phyloP scores from a whole-genome alignment of 2,797 vertebrate species.

The Meda fulgida region DNA sequence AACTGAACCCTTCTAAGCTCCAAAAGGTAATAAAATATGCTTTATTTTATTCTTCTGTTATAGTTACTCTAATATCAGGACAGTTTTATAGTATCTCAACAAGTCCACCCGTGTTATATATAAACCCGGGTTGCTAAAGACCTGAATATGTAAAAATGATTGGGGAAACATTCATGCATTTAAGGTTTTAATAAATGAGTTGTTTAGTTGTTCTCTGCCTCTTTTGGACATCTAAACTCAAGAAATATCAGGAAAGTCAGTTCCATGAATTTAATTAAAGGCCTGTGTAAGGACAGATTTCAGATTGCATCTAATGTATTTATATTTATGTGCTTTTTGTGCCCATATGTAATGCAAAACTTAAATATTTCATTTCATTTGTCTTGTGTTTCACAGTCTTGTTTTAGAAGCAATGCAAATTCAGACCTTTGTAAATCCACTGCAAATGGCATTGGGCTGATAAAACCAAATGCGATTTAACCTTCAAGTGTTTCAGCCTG shows the following conservation, averaged over 20 bases:
- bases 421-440: slow-evolving; percentile 24
- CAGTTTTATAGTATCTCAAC: too few species aligned
- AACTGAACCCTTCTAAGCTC: too few species aligned
- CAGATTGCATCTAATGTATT: background rate
- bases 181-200: background rate
- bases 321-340: background rate
- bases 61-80: too few species aligned
- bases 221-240: slow-evolving; percentile 3
- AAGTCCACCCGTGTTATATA: too few species aligned
- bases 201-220: background rate
- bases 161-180: too few species aligned
- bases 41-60: too few species aligned
- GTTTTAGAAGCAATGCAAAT: slow-evolving; percentile 33
- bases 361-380: slow-evolving; percentile 13
- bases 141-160: too few species aligned
- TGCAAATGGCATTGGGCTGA: slow-evolving; percentile 11
- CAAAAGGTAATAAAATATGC: too few species aligned
- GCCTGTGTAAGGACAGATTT: background rate
- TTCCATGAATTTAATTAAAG: background rate
- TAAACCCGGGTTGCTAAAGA: too few species aligned
- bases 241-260: background rate
- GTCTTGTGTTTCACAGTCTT: slow-evolving; percentile 3
- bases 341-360: background rate
- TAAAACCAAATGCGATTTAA: slow-evolving; percentile 22
- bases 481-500: slow-evolving; percentile 29